phyloP scores from a whole-genome alignment of 2,113 vertebrate species.

The Scatophagus argus region DNA sequence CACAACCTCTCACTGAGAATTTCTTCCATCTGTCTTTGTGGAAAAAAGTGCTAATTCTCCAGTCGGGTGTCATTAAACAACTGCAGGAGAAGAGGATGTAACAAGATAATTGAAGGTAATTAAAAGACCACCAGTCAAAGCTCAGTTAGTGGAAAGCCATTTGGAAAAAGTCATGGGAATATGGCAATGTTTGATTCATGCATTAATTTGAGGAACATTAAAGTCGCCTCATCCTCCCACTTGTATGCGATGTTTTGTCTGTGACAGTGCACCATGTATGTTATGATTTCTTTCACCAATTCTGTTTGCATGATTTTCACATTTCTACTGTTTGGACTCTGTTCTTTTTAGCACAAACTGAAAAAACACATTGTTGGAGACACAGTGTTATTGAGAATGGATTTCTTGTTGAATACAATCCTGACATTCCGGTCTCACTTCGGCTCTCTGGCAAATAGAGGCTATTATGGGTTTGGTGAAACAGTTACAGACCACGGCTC shows the following conservation, averaged over 20 bases:
- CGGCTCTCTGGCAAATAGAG: neutral
- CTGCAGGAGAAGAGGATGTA: too few relatives aligned
- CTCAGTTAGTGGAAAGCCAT: too few relatives aligned
- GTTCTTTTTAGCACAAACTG: neutral
- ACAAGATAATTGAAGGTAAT: too few relatives aligned
- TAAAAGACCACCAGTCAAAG: too few relatives aligned
- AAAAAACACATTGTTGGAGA: neutral
- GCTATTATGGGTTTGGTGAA: neutral
- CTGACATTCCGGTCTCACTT: neutral
- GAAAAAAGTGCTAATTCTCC: too few relatives aligned
- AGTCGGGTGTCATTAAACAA: too few relatives aligned
- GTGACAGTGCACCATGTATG: neutral
- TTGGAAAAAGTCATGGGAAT: too few relatives aligned
- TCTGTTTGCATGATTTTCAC: neutral
- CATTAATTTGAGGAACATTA: neutral
- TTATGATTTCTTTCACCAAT: neutral
- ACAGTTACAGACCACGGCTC: neutral
- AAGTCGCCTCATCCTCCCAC: neutral
- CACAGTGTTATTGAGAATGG: too few relatives aligned
- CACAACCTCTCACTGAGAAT: too few relatives aligned
- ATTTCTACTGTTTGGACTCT: neutral
- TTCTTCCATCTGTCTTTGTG: too few relatives aligned
- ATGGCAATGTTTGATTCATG: too few relatives aligned
- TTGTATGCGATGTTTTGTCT: neutral
- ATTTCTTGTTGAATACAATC: neutral